Conservation (phyloP, 2,797 vertebrate species). For the Spinibarbus caldwelli region DNA sequence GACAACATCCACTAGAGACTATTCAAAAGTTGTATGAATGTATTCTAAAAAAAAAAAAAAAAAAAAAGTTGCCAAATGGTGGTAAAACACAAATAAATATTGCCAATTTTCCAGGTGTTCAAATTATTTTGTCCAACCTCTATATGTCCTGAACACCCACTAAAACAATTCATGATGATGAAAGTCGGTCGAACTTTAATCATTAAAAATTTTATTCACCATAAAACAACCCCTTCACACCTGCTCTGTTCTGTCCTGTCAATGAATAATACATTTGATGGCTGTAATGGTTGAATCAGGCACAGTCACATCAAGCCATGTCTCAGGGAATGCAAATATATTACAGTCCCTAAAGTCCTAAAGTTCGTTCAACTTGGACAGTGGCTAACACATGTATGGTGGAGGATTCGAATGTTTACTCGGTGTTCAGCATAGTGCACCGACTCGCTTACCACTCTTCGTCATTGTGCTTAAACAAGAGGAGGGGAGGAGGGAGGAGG, state of each 20-base stretch:
- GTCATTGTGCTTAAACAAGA: too few relatives aligned
- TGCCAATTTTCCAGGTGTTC: too few relatives aligned
- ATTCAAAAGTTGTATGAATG: too few relatives aligned
- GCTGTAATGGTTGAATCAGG: background rate
- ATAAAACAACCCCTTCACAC: background rate
- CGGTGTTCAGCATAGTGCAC: too few relatives aligned
- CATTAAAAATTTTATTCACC: background rate
- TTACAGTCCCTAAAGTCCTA: background rate
- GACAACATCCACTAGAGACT: too few relatives aligned
- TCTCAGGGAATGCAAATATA: background rate
- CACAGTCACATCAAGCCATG: background rate
- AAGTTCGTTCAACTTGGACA: background rate
- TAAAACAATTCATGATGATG: background rate
- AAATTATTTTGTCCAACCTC: too few relatives aligned
- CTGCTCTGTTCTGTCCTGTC: background rate
- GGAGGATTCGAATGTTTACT: too few relatives aligned
- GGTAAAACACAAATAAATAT: too few relatives aligned
- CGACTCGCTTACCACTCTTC: too few relatives aligned
- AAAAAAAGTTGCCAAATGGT: too few relatives aligned
- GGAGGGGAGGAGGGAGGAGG: accelerated
- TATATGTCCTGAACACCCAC: background rate
- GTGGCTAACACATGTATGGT: background rate
- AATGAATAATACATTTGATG: background rate
- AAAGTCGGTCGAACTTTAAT: background rate
- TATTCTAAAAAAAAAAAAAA: too few relatives aligned